phyloP scores from a whole-genome alignment of 2,888 invertebrate genomes.

The Leucania comma region DNA sequence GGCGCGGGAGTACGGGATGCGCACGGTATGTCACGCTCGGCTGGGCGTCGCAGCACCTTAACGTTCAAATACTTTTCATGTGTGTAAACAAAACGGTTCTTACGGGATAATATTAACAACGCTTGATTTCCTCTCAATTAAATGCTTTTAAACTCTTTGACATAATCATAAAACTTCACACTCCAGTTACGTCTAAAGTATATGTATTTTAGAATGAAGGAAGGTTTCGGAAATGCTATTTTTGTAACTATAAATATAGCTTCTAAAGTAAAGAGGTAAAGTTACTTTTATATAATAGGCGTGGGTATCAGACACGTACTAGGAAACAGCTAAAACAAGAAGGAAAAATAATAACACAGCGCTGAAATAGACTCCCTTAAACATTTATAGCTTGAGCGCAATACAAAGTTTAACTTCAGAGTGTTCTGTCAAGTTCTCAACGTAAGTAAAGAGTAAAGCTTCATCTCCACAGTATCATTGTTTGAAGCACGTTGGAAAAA shows the following conservation, averaged over 20 bases:
- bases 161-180: slow-evolving; percentile 64
- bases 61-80: slow-evolving; percentile 67
- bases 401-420: slow-evolving; percentile 61
- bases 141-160: slow-evolving; percentile 68
- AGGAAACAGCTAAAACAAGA: neutral
- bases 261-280: neutral
- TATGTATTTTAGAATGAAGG: slow-evolving; percentile 35
- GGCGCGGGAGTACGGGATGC: slow-evolving; percentile 56
- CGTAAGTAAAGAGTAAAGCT: slow-evolving; percentile 68
- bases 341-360: slow-evolving; percentile 7
- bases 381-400: slow-evolving; percentile 54
- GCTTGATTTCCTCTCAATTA: slow-evolving; percentile 72
- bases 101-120: slow-evolving; percentile 61
- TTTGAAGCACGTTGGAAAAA: slow-evolving; percentile 72
- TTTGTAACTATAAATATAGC: slow-evolving; percentile 8
- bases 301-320: neutral
- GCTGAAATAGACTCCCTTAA: slow-evolving; percentile 26
- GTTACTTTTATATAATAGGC: neutral
- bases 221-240: slow-evolving; percentile 36
- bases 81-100: slow-evolving; percentile 67
- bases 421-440: slow-evolving; percentile 62
- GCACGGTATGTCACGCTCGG: slow-evolving; percentile 68
- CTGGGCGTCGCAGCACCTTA: slow-evolving; percentile 61
- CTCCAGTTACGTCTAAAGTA: slow-evolving; percentile 60
- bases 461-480: slow-evolving; percentile 75